A percentile compares a stretch with the other conserved stretches of the same genome.
phyloP scores from a whole-genome alignment of 2,797 vertebrate genomes.

The Epinephelus coioides region DNA sequence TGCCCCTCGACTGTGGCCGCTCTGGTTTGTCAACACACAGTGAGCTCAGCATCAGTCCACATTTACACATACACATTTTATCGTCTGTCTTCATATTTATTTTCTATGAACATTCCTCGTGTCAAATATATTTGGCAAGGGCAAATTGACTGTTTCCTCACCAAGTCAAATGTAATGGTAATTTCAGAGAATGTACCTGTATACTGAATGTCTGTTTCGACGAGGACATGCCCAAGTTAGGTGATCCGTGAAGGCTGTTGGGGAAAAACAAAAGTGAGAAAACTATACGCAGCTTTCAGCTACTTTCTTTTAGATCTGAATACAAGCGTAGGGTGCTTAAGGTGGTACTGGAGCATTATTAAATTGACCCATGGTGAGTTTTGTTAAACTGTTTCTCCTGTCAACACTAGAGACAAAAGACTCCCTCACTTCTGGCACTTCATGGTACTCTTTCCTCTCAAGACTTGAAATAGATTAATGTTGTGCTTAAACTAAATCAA shows the following conservation, averaged over 20 bases:
- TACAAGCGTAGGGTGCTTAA: conserved; percentile 60
- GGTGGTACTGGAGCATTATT: conserved; percentile 75
- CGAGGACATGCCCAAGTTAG: conserved; percentile 72
- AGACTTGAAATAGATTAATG: conserved; percentile 88
- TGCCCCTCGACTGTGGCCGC: conserved; percentile 59
- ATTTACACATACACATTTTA: conserved; percentile 53
- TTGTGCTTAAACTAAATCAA: conserved; percentile 80
- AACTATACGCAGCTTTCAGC: conserved; percentile 52
- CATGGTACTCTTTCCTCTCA: conserved; percentile 89
- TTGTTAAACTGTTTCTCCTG: conserved; percentile 70
- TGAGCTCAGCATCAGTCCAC: conserved; percentile 69
- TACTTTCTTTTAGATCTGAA: conserved; percentile 62
- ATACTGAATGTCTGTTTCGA: conserved; percentile 85
- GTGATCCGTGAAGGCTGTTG: conserved; percentile 71
- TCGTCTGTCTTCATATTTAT: conserved; percentile 72
- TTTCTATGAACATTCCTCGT: conserved; percentile 66
- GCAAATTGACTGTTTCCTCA: conserved; percentile 79
- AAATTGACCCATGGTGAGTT: conserved; percentile 70
- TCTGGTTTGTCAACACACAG: conserved; percentile 58
- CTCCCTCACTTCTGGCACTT: conserved; percentile 83
- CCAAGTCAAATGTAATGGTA: conserved; percentile 78
- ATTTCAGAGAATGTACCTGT: conserved; percentile 88
- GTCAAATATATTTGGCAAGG: conserved; percentile 70
- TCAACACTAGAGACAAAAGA: conserved; percentile 72
- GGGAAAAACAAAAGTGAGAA: conserved; percentile 53